phyloP scores from a whole-genome alignment of 2,888 invertebrate species.

The Chorisops tibialis region DNA sequence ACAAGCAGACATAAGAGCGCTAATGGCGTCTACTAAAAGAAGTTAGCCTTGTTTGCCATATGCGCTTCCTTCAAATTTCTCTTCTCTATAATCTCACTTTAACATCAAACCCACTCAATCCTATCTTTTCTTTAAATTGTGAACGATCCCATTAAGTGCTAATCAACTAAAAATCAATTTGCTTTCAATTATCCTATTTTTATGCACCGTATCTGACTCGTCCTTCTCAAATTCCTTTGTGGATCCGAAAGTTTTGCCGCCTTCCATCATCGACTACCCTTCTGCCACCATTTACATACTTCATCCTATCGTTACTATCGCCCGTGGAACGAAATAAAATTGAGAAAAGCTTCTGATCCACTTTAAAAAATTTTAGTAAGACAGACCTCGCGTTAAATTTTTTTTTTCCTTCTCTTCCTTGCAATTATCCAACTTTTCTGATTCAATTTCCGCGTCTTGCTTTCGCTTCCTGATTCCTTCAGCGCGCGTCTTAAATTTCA shows the following conservation, averaged over 20 bases:
- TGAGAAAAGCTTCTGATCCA: neutral
- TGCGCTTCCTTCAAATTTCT: too few species aligned
- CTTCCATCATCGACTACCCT: too few species aligned
- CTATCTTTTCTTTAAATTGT: too few species aligned
- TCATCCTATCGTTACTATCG: too few species aligned
- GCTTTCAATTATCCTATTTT: constrained; percentile 19
- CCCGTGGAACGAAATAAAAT: neutral
- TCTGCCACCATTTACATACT: too few species aligned
- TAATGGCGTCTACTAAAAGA: too few species aligned
- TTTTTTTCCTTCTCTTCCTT: neutral
- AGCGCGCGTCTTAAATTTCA: constrained; percentile 1
- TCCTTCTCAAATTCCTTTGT: constrained; percentile 8
- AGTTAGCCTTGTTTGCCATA: too few species aligned
- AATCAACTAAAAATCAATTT: constrained; percentile 25
- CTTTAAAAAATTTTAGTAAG: constrained; percentile 5
- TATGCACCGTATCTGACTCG: neutral
- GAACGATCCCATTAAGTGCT: constrained; percentile 17
- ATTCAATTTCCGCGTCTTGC: constrained; percentile 15
- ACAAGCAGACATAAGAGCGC: too few species aligned
- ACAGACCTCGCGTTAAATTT: neutral
- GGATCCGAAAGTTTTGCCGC: neutral
- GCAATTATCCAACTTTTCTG: constrained; percentile 19
- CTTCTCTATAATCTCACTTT: too few species aligned
- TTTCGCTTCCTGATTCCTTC: constrained; percentile 1
- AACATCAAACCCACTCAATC: too few species aligned